These are phyloP conservation scores for Hipparchia semele DNA, from an alignment of 2,888 invertebrate genomes.

Conservation along the genomic window DNA sequence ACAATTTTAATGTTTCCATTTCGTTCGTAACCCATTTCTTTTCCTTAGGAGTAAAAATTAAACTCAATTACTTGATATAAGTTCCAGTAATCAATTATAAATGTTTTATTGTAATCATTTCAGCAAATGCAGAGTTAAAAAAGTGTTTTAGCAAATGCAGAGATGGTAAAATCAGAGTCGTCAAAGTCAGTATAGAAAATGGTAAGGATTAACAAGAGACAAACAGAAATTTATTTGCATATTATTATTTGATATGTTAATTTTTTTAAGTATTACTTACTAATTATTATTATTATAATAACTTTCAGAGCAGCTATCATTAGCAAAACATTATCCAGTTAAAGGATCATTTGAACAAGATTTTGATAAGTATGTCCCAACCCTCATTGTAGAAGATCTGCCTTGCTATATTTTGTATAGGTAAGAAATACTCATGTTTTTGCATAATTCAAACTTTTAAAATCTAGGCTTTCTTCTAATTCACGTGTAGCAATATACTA, in stretches of 20 bases:
- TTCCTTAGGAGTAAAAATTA: too few relatives aligned
- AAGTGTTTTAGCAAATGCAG: constrained; percentile 92
- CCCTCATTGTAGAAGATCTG: constrained; percentile 88
- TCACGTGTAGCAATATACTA: too few relatives aligned
- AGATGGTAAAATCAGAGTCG: constrained; percentile 89
- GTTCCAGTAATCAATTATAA: too few relatives aligned
- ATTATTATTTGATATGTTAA: neutral
- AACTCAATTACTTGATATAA: too few relatives aligned
- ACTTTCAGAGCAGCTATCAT: constrained; percentile 88
- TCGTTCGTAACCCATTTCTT: neutral
- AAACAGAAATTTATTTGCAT: neutral
- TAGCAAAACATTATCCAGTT: constrained; percentile 85
- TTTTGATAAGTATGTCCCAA: constrained; percentile 89
- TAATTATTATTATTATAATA: neutral
- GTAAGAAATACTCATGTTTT: constrained; percentile 55
- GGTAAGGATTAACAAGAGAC: constrained; percentile 78
- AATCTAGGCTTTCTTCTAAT: too few relatives aligned
- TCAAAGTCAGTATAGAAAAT: constrained; percentile 94
- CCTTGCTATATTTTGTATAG: constrained; percentile 97
- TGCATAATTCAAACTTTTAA: too few relatives aligned
- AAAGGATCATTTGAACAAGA: constrained; percentile 93
- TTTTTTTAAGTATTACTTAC: too few relatives aligned
- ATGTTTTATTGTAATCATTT: constrained; percentile 49
- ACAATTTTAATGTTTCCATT: constrained; percentile 7
- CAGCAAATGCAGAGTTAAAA: constrained; percentile 92